These are phyloP conservation scores for Teleogryllus oceanicus DNA, from an alignment of 2,888 invertebrate genomes.

Conservation along the genomic window DNA sequence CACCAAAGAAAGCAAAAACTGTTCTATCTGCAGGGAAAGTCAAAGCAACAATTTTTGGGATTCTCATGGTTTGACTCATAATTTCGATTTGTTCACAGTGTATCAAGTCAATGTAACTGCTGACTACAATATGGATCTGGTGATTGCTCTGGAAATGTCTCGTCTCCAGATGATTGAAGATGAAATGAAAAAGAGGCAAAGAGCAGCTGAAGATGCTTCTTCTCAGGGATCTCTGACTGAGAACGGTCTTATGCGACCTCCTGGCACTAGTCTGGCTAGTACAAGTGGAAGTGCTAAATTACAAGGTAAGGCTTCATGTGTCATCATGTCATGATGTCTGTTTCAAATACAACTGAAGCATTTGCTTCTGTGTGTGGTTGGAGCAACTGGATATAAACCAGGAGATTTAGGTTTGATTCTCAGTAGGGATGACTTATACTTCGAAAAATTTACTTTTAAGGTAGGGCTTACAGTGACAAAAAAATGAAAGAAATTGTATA, in stretches of 20 bases:
- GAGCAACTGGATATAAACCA: no score
- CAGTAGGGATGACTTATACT: no score
- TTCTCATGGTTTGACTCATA: no score
- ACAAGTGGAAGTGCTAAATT: background rate
- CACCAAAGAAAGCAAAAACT: background rate
- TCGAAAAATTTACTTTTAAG: no score
- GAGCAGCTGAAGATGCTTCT: conserved; percentile 2
- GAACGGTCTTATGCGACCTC: background rate
- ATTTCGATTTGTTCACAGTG: conserved; percentile 36
- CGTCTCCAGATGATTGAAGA: conserved; percentile 64
- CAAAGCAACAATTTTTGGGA: background rate
- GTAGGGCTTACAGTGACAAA: no score
- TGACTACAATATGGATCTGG: conserved; percentile 60
- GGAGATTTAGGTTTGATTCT: no score
- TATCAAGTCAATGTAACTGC: conserved; percentile 44
- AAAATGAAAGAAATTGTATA: no score
- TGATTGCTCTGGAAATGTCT: conserved; percentile 66
- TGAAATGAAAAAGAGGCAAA: conserved; percentile 51
- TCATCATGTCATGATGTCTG: no score
- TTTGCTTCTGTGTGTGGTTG: no score
- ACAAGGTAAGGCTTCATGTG: background rate
- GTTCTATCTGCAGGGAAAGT: background rate
- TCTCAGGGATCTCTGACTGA: background rate
- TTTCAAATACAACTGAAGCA: no score
- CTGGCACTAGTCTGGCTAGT: background rate